phyloP scores from a whole-genome alignment of 2,888 invertebrate species.

The Lithophane socia region DNA sequence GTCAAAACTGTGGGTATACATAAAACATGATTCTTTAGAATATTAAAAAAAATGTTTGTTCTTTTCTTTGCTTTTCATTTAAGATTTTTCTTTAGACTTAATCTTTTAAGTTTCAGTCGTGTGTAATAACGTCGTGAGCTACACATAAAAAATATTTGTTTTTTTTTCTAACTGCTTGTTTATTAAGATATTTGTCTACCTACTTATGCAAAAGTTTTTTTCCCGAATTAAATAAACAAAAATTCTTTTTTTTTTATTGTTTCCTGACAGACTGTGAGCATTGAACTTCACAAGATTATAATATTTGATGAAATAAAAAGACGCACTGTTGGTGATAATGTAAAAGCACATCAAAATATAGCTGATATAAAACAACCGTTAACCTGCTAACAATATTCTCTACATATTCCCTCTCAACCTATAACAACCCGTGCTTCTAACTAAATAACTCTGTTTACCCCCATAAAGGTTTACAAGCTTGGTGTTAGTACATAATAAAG shows the following conservation, averaged over 20 bases:
- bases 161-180: too few relatives aligned
- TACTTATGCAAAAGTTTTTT: too few relatives aligned
- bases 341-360: not conserved
- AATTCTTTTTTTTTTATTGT: too few relatives aligned
- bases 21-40: not conserved
- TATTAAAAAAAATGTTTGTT: too few relatives aligned
- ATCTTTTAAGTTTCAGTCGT: too few relatives aligned
- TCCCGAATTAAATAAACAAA: too few relatives aligned
- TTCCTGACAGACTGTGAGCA: not conserved
- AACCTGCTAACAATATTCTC: slow-evolving; percentile 5
- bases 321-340: not conserved
- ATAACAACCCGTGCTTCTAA: slow-evolving; percentile 4
- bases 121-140: too few relatives aligned
- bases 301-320: not conserved
- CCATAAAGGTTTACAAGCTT: slow-evolving; percentile 45
- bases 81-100: too few relatives aligned
- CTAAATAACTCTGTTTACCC: slow-evolving; percentile 46
- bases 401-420: slow-evolving; percentile 15
- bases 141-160: too few relatives aligned
- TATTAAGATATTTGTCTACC: too few relatives aligned
- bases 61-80: too few relatives aligned
- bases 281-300: not conserved
- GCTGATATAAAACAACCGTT: not conserved
- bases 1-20: not conserved
- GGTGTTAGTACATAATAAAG: slow-evolving; percentile 46